A percentile compares a stretch with the other conserved stretches of the same genome.
These are phyloP conservation scores for Dryobates pubescens DNA, from an alignment of 2,797 vertebrate species.

Conservation along the genomic window DNA sequence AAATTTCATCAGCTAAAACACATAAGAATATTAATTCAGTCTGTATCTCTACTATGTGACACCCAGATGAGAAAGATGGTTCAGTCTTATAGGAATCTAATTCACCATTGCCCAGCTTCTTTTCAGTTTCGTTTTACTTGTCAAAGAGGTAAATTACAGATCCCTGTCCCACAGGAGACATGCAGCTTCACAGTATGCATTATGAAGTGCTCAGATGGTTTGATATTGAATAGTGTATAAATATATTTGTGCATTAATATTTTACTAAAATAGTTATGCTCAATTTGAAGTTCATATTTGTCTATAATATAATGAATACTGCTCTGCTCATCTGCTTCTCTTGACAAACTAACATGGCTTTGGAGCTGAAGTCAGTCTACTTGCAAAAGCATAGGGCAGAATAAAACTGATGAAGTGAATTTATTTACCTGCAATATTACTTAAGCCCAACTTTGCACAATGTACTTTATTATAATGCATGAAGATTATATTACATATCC, in stretches of 20 bases:
- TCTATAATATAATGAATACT: not conserved
- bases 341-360: not conserved
- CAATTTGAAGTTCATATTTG: rapidly evolving
- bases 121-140: not conserved
- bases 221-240: not conserved
- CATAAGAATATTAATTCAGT: not conserved
- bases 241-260: not conserved
- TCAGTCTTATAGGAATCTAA: not conserved
- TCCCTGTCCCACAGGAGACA: not conserved
- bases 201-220: not conserved
- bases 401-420: not conserved
- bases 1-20: not conserved
- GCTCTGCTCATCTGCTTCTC: not conserved
- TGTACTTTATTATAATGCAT: not conserved
- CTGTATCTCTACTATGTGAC: not conserved
- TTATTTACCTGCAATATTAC: not conserved
- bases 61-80: not conserved
- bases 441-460: rapidly evolving
- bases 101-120: not conserved
- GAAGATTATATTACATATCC: not conserved
- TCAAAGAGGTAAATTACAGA: not conserved
- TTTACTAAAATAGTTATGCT: not conserved
- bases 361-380: not conserved
- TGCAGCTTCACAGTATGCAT: too few species aligned
- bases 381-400: not conserved